Evolutionary conservation across 2,113 vertebrate genomes (phyloP), one percentile per base, ranked within the genome.

Genomic region (Seriola dumerili): DNA sequence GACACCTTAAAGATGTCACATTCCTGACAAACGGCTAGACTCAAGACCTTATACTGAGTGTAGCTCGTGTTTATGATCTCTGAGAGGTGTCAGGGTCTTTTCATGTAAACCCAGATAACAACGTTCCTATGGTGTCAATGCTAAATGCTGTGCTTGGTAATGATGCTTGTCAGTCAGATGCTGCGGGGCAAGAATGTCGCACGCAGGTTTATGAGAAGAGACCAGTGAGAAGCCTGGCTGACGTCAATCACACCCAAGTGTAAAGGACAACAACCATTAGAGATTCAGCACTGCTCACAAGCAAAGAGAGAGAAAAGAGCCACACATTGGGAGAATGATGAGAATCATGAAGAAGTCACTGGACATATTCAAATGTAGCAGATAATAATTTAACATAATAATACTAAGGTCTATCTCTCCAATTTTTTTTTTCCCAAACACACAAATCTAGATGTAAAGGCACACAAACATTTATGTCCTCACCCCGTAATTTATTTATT

Each of bases 211-310:
- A 84, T 78, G 78, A 88, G 80, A 84, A 65, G 80, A 86, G 74
- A 59, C 69, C 70, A n/a, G 82, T 70, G 72, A 93, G 88, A 85
- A 81, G 76, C 75, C 32, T 23, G 14, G 68, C 73, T 95, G 93
- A 95, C 89, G 92, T 95, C 89, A 93, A 90, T 89, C 77, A 88
- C 90, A 89, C 79, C 10, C 5, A 66, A 81, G 88, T 93, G 90
- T 76, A 72, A 93, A 87, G 78, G 88, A 76, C 80, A 91, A 89
- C 78, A 82, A 88, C 83, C 86, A 93, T 93, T 93, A 94, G 85
- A 90, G 64, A 87, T 81, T 85, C 68, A 68, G 83, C 66, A 78
- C 44, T 61, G 88, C 81, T 76, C 9, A 72, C 70, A 67, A 32
- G 72, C 74, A 59, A 62, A 72, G 76, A 74, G 58, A 54, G 66